Base-by-base conservation (phyloP, 2,888 invertebrate genomes). In the Drosophila borealis region DNA sequence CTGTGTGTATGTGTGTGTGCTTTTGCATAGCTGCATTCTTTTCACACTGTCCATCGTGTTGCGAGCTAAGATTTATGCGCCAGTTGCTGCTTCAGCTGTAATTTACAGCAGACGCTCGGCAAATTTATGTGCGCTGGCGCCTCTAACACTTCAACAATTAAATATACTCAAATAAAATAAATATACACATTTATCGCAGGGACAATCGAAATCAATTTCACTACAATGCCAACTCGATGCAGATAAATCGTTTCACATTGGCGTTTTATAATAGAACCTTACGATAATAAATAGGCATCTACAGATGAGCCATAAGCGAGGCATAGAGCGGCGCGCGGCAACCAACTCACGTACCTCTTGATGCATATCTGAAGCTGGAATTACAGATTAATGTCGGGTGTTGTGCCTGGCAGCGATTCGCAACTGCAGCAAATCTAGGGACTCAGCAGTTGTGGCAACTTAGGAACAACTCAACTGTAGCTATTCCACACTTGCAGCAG, bases 71-170 rank as follows among this genome's bases (percentile, higher is more conserved):
- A 85, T 85, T 85, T 86, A 86, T 85, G 82, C 75, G 67, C 72
- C 56, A 77, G 65, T 75, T 80, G 80, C 49, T 80, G 69, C 84
- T 84, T 78, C 77, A 75, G 72, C 80, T 81, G 86, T 85, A 81
- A 85, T 85, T 85, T 85, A 85, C 87, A 84, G 63, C 82, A 75
- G 74, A 66, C 68, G 67, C 74, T 60, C 25, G 44, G 61, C 46
- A 74, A 82, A 86, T 84, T 84, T 84, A 86, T 86, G 82, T 81
- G 57, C 50, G 54, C 50, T 60, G 36, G 59, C 34, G 70, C 34
- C 46, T 37, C 61, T 61, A 60, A 68, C 46, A 37, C 59, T 49
- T 63, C 62, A 62, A 49, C 51, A 66, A 59, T 64, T 57, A 76
- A 80, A 71, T 67, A 64, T 73, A 80, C 70, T 62, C 45, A 61